Evolutionary conservation across 2,797 vertebrate genomes (phyloP), one percentile per base, ranked within the genome.

Genomic region (Myotis myotis): DNA sequence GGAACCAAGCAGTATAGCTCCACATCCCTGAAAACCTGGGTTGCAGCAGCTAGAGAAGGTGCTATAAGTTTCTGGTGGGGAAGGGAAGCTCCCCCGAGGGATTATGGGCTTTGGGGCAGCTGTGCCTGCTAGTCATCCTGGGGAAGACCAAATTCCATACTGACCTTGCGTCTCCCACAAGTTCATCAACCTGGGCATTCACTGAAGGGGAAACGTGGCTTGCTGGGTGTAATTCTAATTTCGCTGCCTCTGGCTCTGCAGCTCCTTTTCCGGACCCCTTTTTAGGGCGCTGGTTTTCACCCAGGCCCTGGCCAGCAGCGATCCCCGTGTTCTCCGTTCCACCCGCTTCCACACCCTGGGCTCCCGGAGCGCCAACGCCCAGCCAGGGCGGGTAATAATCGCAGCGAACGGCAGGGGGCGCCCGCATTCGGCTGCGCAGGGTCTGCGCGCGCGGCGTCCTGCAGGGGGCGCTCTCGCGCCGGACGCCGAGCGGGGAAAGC

Each of bases 361-460:
- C 2, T 0, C 16, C 51, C 6, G 6, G 33, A 28, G 33, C 0
- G 0, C 3, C 2, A 1, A 20, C 9, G 64, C 8, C 3, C 11
- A 38, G 23, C 51, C 53, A 10, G 5, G 1, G 17, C 66, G 0
- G 41, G 33, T 36, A 38, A 57, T 11, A 28, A 85, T n/a, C 23
- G 8, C 23, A 2, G 49, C 9, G 10, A 68, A 20, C 64, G 25
- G 36, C 79, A 84, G 57, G 62, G 33, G 60, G 33, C 44, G 38
- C 60, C 20, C 41, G 87, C 47, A 10, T 30, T 60, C 4, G 2
- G 23, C 30, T 1, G 23, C 30, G 6, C 25, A 28, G 9, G 9
- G 25, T 28, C 62, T 7, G 41, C 41, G 8, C 25, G 2, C 62
- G 15, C 8, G 1, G 57, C 3, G 44, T 55, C 76, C 93, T 33